Percentiles rank a stretch among this genome's conserved stretches.
Conservation (phyloP, 2,888 invertebrate genomes). For the Lithophane socia region DNA sequence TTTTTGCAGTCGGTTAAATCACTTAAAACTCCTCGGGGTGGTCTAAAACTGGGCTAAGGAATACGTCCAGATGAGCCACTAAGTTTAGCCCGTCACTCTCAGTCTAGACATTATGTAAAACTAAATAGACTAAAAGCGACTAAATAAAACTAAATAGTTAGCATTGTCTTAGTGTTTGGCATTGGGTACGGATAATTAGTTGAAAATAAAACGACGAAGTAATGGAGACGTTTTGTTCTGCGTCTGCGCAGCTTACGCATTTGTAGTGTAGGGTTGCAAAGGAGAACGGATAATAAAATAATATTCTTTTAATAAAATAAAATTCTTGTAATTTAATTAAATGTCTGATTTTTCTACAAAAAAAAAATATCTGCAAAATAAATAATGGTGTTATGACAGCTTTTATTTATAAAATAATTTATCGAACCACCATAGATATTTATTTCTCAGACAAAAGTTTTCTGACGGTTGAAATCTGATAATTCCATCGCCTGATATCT, state of each 20-base stretch:
- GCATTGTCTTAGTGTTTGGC: conserved; percentile 71
- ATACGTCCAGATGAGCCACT: conserved; percentile 34
- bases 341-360: no score
- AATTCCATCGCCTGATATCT: no score
- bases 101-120: conserved; percentile 69
- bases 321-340: no score
- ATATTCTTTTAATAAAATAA: neutral
- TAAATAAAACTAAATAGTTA: conserved; percentile 65
- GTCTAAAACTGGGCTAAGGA: conserved; percentile 26
- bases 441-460: no score
- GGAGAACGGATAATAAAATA: neutral
- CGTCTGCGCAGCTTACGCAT: conserved; percentile 67
- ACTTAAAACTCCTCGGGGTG: conserved; percentile 12
- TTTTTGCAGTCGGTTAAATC: neutral
- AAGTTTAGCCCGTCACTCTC: conserved; percentile 36
- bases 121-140: conserved; percentile 43
- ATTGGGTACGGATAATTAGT: conserved; percentile 78
- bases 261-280: conserved; percentile 71
- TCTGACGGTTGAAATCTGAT: no score
- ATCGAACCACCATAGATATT: no score
- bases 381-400: no score
- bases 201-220: conserved; percentile 60
- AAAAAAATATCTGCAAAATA: no score
- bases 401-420: no score
- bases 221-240: conserved; percentile 62